phyloP scores from a whole-genome alignment of 2,888 invertebrate genomes.

The Biston stratarius region DNA sequence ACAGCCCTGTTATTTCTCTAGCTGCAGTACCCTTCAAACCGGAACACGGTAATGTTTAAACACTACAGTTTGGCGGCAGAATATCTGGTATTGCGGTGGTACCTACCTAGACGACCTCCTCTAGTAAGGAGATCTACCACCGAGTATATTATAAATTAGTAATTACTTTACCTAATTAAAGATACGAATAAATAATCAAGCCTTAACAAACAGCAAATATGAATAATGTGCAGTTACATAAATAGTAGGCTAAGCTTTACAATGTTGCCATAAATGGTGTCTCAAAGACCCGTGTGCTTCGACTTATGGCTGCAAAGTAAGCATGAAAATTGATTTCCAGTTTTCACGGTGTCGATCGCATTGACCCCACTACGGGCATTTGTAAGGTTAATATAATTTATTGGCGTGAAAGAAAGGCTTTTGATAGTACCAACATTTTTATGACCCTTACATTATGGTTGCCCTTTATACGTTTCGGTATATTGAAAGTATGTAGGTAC shows the following conservation, averaged over 20 bases:
- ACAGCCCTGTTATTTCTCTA: no score
- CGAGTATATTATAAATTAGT: no score
- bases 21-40: no score
- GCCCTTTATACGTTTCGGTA: constrained; percentile 11
- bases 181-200: not conserved
- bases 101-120: no score
- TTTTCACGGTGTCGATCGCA: constrained; percentile 49
- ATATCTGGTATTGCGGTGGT: no score
- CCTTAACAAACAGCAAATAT: not conserved
- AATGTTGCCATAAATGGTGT: constrained; percentile 57
- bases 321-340: constrained; percentile 58
- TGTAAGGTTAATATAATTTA: constrained; percentile 47
- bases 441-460: constrained; percentile 38
- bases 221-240: not conserved
- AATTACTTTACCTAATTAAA: not conserved
- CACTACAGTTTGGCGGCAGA: no score
- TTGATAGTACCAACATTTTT: constrained; percentile 35
- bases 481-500: constrained; percentile 1
- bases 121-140: no score
- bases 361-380: constrained; percentile 42
- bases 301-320: constrained; percentile 54
- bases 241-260: constrained; percentile 44
- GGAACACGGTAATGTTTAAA: no score
- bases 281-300: constrained; percentile 58
- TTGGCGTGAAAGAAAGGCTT: constrained; percentile 47